Conservation (phyloP, 2,797 vertebrate genomes). For the Amblyraja radiata region DNA sequence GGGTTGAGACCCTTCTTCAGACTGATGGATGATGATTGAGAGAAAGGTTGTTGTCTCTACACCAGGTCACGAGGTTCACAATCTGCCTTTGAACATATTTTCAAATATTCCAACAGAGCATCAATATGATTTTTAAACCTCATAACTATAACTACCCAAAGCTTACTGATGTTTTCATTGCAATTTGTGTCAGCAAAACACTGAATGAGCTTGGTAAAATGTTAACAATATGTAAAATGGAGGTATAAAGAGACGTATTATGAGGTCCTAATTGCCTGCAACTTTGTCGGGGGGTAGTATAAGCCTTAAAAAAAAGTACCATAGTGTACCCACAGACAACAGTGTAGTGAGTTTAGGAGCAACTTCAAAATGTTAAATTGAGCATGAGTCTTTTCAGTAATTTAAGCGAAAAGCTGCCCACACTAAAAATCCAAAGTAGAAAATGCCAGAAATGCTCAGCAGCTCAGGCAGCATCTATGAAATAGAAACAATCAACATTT, state of each 20-base stretch:
- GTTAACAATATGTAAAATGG: background rate
- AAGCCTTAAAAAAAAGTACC: no score
- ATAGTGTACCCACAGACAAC: background rate
- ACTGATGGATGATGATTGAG: no score
- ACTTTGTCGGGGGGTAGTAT: no score
- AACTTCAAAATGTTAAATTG: background rate
- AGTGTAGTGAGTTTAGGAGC: background rate
- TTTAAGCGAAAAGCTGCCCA: no score
- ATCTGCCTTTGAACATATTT: background rate
- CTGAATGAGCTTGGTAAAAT: background rate
- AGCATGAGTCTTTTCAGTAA: no score
- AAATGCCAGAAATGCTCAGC: no score
- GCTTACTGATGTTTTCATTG: background rate
- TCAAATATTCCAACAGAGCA: background rate
- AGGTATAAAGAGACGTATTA: background rate
- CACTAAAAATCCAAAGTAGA: no score
- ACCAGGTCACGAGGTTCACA: no score
- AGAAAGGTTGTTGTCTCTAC: no score
- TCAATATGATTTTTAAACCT: background rate
- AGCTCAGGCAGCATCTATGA: no score
- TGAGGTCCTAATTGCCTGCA: background rate
- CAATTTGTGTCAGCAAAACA: background rate
- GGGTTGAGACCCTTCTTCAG: no score
- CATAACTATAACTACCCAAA: background rate
- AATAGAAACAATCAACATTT: no score